Base-by-base conservation (phyloP, 2,797 vertebrate species). In the Anguilla pacifica region DNA sequence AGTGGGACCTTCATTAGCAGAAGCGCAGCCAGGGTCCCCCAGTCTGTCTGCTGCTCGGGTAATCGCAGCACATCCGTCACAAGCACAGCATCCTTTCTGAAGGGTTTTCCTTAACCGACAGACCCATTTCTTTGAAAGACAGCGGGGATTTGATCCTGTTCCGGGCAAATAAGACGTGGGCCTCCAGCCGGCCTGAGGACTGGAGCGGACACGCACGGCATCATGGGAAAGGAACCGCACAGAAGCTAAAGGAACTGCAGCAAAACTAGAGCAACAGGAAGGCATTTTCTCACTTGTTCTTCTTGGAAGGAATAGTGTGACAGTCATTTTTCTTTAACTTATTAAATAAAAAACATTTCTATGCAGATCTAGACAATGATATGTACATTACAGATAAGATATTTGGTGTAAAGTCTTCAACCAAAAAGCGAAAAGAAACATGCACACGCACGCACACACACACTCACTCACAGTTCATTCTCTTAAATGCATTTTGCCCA, bases 291-390 rank as follows among this genome's bases (percentile, higher is more conserved):
- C 19, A 31, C 61, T 89, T 94, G 31, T 19, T 79, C 74, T 88
- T 91, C 92, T 92, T 87, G 85, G 91, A 92, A 86, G 89, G 79
- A 87, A 96, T 95, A 94, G 94, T 96, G 95, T 96, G 96, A 94
- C 95, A 94, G 93, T 94, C 15, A 25, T 94, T 92, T 93, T 94
- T 88, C 93, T 95, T 96, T 96, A 96, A 97, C 92, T 97, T 97
- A 97, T 96, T 96, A 96, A 96, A 97, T 97, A 88, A 97, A 96
- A 96, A 96, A 96, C 95, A 96, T 95, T 95, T 96, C 95, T 96
- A 97, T 93, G 93, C 95, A 94, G 96, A 94, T 92, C 96, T 96
- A 97, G 95, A 95, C 64, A 88, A 93, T 94, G 93, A 94, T 72
- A 90, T 88, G 93, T 91, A 95, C 92, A 92, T 95, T 93, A 95